A percentile compares a stretch with the other conserved stretches of the same genome.
These are phyloP conservation scores for Cyrtorhinus lividipennis DNA, from an alignment of 1,140 invertebrate species.

Conservation along the genomic window DNA sequence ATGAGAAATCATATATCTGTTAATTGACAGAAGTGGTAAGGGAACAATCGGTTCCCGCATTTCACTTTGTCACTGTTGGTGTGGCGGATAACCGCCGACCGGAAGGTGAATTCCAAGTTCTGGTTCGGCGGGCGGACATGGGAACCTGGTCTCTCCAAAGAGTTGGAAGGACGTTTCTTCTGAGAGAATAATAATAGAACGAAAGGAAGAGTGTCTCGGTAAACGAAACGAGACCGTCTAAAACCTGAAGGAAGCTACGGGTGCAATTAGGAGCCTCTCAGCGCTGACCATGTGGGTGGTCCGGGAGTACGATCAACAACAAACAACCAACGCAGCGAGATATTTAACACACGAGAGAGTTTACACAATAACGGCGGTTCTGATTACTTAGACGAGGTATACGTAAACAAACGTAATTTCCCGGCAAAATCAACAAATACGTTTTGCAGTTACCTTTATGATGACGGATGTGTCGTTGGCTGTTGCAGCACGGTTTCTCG, in stretches of 20 bases:
- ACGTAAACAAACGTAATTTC: too few relatives aligned
- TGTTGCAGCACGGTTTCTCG: slow-evolving; percentile 25
- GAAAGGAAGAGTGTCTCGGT: not conserved
- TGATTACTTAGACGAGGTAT: too few relatives aligned
- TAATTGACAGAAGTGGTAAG: too few relatives aligned
- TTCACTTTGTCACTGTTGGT: too few relatives aligned
- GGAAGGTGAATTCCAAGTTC: not conserved
- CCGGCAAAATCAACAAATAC: too few relatives aligned
- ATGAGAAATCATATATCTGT: too few relatives aligned
- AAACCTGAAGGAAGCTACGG: not conserved
- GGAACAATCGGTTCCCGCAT: too few relatives aligned
- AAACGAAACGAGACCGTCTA: not conserved
- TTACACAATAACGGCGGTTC: too few relatives aligned
- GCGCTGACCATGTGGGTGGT: not conserved
- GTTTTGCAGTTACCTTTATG: slow-evolving; percentile 28
- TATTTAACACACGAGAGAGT: too few relatives aligned
- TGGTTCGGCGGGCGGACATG: not conserved
- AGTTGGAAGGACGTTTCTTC: too few relatives aligned
- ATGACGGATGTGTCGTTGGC: slow-evolving; percentile 22
- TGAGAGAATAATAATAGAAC: not conserved
- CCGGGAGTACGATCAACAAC: too few relatives aligned
- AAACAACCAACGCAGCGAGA: too few relatives aligned
- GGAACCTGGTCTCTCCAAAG: not conserved
- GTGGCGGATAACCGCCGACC: not conserved
- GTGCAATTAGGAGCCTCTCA: not conserved